Evolutionary conservation across 2,113 vertebrate species (phyloP), one percentile per base, ranked within the genome.

Genomic region (Chloropsis cyanopogon): DNA sequence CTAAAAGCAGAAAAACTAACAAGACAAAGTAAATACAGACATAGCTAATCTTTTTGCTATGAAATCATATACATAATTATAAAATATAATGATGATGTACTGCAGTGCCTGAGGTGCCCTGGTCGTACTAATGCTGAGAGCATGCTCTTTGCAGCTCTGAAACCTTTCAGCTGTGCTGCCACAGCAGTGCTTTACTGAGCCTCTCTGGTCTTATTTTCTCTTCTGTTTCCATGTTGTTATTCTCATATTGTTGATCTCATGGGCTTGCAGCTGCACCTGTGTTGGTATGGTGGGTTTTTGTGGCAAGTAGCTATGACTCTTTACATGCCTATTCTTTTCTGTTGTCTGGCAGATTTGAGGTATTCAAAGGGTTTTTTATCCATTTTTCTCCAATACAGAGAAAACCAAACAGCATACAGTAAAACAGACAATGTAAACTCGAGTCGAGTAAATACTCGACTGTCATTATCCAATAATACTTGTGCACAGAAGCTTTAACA

Each of bases 301-400:
- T 39, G 9, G 19, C 24, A 86, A 57, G n/a, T 20, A 24, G 14
- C 11, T 73, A 7, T 21, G 23, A 19, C 24, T 39, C 22, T 65
- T 57, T 14, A 26, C 14, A 28, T 6, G 12, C 0, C 8, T 37
- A 0, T 41, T 60, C 16, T 70, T 82, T 66, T 18, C 4, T 66
- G 15, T 50, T 50, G 2, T 20, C 76, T 76, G 46, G 17, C 14
- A 72, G 26, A 31, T 65, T 92, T 82, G 39, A 68, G 15, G 1
- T 49, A 7, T 59, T 53, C 69, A 37, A 29, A 3, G 0, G 0
- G 2, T 8, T 49, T 61, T 20, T 49, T 29, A 7, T 14, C 1
- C 6, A 14, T 4, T 78, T 86, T 82, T 82, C 35, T 68, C 6
- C 35, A 41, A 16, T 47, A 47, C 1, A 42, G 18, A 68, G 33